A percentile compares a stretch with the other conserved stretches of the same genome.
phyloP scores from a whole-genome alignment of 1,140 invertebrate genomes.

The Leptoteleia sp. region DNA sequence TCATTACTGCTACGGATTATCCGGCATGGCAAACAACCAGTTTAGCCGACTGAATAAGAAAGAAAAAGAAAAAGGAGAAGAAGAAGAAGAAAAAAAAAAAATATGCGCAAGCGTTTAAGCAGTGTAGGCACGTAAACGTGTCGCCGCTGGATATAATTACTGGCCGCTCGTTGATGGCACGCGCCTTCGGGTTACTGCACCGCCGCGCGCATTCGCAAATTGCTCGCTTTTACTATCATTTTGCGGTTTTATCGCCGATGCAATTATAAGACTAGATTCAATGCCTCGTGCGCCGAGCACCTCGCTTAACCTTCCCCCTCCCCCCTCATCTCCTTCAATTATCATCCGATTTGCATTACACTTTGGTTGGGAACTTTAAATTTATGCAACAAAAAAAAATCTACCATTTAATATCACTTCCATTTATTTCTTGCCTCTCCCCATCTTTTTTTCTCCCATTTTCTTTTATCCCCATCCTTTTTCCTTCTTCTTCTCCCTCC shows the following conservation, averaged over 20 bases:
- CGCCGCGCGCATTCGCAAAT: conserved; percentile 54
- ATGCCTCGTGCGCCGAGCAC: conserved; percentile 19
- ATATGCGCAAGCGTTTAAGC: conserved; percentile 55
- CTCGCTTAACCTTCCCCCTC: conserved; percentile 7
- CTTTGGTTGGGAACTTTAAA: background rate
- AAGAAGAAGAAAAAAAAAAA: too few species aligned
- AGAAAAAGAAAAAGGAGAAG: too few species aligned
- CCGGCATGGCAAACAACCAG: conserved; percentile 49
- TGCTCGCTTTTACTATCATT: conserved; percentile 64
- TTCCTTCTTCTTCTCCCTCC: too few species aligned
- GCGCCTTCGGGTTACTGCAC: conserved; percentile 62
- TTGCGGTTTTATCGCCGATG: conserved; percentile 50
- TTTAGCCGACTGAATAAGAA: conserved; percentile 48
- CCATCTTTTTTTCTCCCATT: background rate
- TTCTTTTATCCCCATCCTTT: too few species aligned
- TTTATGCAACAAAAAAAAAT: too few species aligned
- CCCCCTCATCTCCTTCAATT: conserved; percentile 1
- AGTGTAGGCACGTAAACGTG: conserved; percentile 63
- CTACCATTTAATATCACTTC: too few species aligned
- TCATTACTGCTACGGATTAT: conserved; percentile 48
- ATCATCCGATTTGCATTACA: conserved; percentile 1
- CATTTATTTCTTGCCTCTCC: too few species aligned
- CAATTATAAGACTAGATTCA: conserved; percentile 50
- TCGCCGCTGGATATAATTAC: conserved; percentile 64
- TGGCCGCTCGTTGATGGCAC: conserved; percentile 58